phyloP scores from a whole-genome alignment of 2,888 invertebrate genomes.

The Agrilus biguttatus region DNA sequence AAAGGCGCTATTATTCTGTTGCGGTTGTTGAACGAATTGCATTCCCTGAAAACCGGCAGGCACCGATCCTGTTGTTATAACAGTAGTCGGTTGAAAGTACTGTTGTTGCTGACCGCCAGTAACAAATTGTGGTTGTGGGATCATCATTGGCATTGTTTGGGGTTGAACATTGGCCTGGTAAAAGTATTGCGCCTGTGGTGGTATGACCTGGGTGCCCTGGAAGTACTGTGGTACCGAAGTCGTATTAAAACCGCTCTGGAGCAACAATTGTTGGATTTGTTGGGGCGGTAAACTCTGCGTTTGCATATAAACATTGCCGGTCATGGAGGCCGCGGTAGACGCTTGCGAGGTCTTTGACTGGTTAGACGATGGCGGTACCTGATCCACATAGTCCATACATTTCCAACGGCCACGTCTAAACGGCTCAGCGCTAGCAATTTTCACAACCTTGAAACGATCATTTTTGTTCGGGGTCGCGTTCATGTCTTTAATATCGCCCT shows the following conservation, averaged over 20 bases:
- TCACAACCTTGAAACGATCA: conserved; percentile 61
- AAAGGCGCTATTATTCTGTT: conserved; percentile 27
- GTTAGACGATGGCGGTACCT: conserved; percentile 31
- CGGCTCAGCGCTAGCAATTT: conserved; percentile 63
- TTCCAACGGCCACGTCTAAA: conserved; percentile 63
- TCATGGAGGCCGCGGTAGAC: conserved; percentile 7
- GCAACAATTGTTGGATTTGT: conserved; percentile 30
- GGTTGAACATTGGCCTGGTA: conserved; percentile 27
- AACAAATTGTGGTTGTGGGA: conserved; percentile 23
- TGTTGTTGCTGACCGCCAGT: conserved; percentile 17
- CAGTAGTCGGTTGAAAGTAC: conserved; percentile 22
- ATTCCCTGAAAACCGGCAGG: conserved; percentile 23
- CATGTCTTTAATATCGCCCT: conserved; percentile 37
- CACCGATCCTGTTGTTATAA: conserved; percentile 16
- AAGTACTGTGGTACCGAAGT: conserved; percentile 11
- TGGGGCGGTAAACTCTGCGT: conserved; percentile 34
- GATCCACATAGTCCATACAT: conserved; percentile 64
- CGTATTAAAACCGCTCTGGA: conserved; percentile 25
- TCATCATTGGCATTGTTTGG: conserved; percentile 21
- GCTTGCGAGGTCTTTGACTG: conserved; percentile 5
- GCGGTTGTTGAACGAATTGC: conserved; percentile 27
- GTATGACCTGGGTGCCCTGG: conserved; percentile 21
- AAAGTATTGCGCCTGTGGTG: conserved; percentile 26
- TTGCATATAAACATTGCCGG: conserved; percentile 23
- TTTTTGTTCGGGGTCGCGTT: conserved; percentile 38